Conservation (phyloP, 2,113 vertebrate genomes). For the Halichoeres trimaculatus region DNA sequence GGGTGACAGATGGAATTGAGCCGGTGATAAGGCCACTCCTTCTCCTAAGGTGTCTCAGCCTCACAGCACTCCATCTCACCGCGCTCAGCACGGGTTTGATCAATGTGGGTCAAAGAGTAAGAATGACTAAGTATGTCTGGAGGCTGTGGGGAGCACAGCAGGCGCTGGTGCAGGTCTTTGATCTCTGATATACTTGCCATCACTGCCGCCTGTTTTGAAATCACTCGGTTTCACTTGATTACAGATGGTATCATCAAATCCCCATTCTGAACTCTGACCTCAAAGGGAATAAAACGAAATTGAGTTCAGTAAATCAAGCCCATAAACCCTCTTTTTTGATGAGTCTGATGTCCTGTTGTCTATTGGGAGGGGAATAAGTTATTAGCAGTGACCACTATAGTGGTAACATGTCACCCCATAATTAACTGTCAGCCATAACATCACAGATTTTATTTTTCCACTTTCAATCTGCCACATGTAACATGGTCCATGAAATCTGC, state of each 20-base stretch:
- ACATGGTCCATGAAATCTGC: slow-evolving; percentile 28
- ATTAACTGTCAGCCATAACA: slow-evolving; percentile 57
- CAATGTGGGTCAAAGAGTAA: slow-evolving; percentile 52
- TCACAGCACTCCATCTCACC: slow-evolving; percentile 30
- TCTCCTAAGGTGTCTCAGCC: slow-evolving; percentile 39
- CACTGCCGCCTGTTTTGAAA: slow-evolving; percentile 51
- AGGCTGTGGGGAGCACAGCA: slow-evolving; percentile 14
- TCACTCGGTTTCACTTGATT: slow-evolving; percentile 54
- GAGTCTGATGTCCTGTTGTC: slow-evolving; percentile 42
- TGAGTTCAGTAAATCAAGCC: slow-evolving; percentile 47
- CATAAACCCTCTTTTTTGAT: slow-evolving; percentile 24
- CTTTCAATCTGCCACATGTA: slow-evolving; percentile 33
- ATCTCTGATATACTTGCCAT: slow-evolving; percentile 22
- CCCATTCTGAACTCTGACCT: slow-evolving; percentile 67
- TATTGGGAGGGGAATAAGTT: background rate
- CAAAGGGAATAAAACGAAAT: slow-evolving; percentile 53
- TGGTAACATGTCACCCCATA: slow-evolving; percentile 39
- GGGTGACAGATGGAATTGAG: slow-evolving; percentile 36
- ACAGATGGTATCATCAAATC: slow-evolving; percentile 63
- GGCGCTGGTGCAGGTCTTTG: slow-evolving; percentile 23
- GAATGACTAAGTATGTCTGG: slow-evolving; percentile 47
- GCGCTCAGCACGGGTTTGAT: slow-evolving; percentile 39
- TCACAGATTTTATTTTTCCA: slow-evolving; percentile 3
- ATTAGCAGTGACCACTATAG: slow-evolving; percentile 26
- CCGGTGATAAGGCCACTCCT: slow-evolving; percentile 30